Percentiles rank a stretch among this genome's conserved stretches.
Conservation (phyloP, 2,797 vertebrate genomes). For the Streptopelia turtur region DNA sequence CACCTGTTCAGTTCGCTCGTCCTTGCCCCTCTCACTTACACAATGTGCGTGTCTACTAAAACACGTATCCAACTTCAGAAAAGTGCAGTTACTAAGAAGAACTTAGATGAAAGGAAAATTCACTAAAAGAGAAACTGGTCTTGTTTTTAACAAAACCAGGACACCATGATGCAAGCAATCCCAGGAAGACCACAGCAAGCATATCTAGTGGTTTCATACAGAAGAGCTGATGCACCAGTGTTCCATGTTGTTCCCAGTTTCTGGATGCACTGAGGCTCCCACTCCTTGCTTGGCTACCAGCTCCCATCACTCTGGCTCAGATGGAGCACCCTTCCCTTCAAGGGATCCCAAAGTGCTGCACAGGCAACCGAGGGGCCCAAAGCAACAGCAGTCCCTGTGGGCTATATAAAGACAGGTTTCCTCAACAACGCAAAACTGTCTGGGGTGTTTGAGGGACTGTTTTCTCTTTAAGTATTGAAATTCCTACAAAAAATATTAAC, state of each 20-base stretch:
- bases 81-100: too few relatives aligned
- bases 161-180: not conserved
- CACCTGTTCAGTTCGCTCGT: too few relatives aligned
- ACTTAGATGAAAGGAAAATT: too few relatives aligned
- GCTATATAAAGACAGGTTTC: not conserved
- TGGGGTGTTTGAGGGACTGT: not conserved
- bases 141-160: too few relatives aligned
- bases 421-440: not conserved
- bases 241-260: not conserved
- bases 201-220: not conserved
- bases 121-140: too few relatives aligned
- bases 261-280: not conserved
- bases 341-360: not conserved
- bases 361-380: not conserved
- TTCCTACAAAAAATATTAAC: not conserved
- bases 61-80: too few relatives aligned
- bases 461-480: not conserved
- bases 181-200: not conserved
- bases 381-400: not conserved
- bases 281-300: not conserved
- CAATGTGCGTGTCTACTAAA: too few relatives aligned
- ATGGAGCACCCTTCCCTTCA: not conserved
- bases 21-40: too few relatives aligned
- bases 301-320: not conserved
- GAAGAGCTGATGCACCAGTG: not conserved